Conservation (phyloP, 2,888 invertebrate species). For the Callyntrura sp. region DNA sequence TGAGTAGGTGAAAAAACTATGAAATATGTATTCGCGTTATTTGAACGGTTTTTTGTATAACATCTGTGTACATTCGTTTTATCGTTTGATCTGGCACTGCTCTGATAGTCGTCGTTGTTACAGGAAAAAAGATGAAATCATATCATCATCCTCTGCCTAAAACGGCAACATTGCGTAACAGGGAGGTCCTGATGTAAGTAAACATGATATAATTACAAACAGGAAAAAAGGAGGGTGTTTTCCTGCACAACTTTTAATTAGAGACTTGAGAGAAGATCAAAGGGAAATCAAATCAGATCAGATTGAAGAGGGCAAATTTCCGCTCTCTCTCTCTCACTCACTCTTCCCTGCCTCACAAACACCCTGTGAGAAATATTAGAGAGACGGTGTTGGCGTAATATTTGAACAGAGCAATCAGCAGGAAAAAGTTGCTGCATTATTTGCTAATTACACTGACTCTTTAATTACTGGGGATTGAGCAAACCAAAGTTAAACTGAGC, state of each 20-base stretch:
- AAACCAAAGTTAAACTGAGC: constrained; percentile 3
- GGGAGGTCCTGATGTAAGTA: not conserved
- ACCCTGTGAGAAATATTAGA: not conserved
- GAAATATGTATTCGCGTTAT: too few species aligned
- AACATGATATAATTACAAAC: constrained; percentile 36
- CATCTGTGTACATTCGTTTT: not conserved
- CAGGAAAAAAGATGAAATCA: not conserved
- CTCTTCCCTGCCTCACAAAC: not conserved
- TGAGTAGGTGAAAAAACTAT: too few species aligned
- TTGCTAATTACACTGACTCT: constrained; percentile 26
- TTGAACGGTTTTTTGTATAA: too few species aligned
- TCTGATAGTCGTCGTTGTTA: not conserved
- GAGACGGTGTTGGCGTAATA: not conserved
- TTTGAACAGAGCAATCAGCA: constrained; percentile 6
- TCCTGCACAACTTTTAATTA: constrained; percentile 26
- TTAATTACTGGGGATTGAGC: constrained; percentile 9
- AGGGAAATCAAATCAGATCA: constrained; percentile 54
- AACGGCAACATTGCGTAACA: not conserved
- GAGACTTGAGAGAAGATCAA: constrained; percentile 62
- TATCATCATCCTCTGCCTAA: not conserved
- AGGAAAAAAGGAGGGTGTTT: constrained; percentile 26
- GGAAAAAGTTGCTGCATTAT: not conserved
- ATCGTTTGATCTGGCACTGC: not conserved
- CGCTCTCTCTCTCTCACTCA: not conserved
- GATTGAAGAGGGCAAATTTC: constrained; percentile 24